These are phyloP conservation scores for Torymus texanus DNA, from an alignment of 2,888 invertebrate genomes.

Conservation along the genomic window DNA sequence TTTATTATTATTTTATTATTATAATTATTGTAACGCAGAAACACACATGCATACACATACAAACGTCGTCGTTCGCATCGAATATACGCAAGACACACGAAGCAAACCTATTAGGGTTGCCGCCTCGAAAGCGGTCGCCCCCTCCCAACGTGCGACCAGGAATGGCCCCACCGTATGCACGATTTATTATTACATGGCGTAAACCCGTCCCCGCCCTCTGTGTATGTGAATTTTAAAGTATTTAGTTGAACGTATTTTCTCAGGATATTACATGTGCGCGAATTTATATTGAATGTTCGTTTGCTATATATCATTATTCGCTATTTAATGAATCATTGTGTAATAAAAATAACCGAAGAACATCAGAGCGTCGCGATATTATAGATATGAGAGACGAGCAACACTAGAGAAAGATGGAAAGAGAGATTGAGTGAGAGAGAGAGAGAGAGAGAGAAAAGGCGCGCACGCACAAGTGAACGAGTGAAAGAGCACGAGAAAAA, in stretches of 20 bases:
- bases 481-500: slow-evolving; percentile 42
- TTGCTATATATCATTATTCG: slow-evolving; percentile 33
- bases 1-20: slow-evolving; percentile 20
- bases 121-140: not conserved
- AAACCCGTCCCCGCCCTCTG: slow-evolving; percentile 3
- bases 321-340: slow-evolving; percentile 49
- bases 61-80: too few relatives aligned
- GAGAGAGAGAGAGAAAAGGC: slow-evolving; percentile 2
- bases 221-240: slow-evolving; percentile 37
- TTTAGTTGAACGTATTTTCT: slow-evolving; percentile 50
- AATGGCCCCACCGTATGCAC: not conserved
- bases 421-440: slow-evolving; percentile 31
- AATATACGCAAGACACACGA: too few relatives aligned
- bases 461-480: slow-evolving; percentile 26
- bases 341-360: slow-evolving; percentile 7
- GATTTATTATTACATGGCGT: too few relatives aligned
- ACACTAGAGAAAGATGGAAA: slow-evolving; percentile 7
- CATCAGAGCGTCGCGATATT: slow-evolving; percentile 12
- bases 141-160: not conserved
- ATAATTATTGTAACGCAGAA: slow-evolving; percentile 13
- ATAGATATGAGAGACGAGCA: slow-evolving; percentile 12
- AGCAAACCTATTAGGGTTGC: too few relatives aligned
- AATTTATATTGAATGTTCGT: slow-evolving; percentile 38
- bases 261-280: slow-evolving; percentile 51
- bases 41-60: slow-evolving; percentile 1